Evolutionary conservation across 1,140 invertebrate species (phyloP).

Genomic region (Drosophila neocordata): DNA sequence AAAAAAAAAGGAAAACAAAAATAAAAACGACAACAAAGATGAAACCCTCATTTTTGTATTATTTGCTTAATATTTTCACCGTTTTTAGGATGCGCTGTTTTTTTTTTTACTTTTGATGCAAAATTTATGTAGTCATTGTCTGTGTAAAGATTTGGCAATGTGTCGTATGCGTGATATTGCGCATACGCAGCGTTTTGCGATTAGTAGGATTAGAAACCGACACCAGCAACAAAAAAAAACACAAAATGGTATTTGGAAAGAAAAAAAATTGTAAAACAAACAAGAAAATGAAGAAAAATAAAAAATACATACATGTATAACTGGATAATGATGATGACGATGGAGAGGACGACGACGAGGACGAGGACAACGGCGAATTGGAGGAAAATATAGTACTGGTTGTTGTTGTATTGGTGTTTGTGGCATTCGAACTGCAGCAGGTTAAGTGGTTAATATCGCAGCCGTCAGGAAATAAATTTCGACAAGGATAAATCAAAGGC

Average conservation of each 20-base stretch:
- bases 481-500: conserved; percentile 73
- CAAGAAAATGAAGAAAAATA: conserved; percentile 2
- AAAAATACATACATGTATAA: conserved; percentile 65
- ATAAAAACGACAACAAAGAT: conserved; percentile 3
- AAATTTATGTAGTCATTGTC: conserved; percentile 75
- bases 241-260: not conserved
- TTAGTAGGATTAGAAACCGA: conserved; percentile 38
- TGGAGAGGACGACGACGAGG: conserved; percentile 2
- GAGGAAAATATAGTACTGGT: conserved; percentile 10
- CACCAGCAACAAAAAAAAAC: conserved; percentile 40
- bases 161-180: conserved; percentile 55
- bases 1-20: conserved; percentile 6
- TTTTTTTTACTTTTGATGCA: conserved; percentile 2
- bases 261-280: not conserved
- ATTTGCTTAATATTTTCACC: conserved; percentile 57
- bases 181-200: conserved; percentile 63
- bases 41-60: conserved; percentile 38
- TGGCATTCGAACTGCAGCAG: conserved; percentile 49
- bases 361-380: conserved; percentile 25
- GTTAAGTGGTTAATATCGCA: conserved; percentile 70
- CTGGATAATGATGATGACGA: conserved; percentile 25
- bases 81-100: conserved; percentile 47
- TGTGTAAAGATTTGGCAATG: conserved; percentile 40
- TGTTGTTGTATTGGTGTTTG: conserved; percentile 5
- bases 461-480: conserved; percentile 77